These are phyloP conservation scores for Polymixis flavicincta DNA, from an alignment of 2,888 invertebrate species.

Conservation along the genomic window DNA sequence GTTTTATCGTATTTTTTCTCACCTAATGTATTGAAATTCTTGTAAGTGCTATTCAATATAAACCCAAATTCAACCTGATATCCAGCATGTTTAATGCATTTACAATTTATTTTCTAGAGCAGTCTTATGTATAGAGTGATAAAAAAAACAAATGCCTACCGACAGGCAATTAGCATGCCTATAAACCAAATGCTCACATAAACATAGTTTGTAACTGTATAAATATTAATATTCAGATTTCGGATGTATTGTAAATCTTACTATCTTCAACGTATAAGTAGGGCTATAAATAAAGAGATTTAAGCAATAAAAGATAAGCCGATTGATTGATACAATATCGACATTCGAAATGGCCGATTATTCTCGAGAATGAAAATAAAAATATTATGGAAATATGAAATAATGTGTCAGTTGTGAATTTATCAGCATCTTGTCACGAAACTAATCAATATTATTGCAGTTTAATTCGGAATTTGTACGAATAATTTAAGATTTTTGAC, in stretches of 20 bases:
- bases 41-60: not conserved
- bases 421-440: constrained; percentile 36
- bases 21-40: not conserved
- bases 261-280: constrained; percentile 46
- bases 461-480: constrained; percentile 32
- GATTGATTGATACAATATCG: constrained; percentile 60
- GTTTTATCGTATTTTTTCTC: not conserved
- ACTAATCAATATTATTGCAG: constrained; percentile 50
- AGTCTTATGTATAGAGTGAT: not conserved
- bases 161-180: constrained; percentile 38
- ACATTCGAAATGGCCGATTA: constrained; percentile 53
- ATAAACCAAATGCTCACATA: constrained; percentile 32
- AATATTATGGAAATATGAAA: constrained; percentile 57
- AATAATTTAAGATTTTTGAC: constrained; percentile 45
- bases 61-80: no score
- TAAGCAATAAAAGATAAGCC: constrained; percentile 60
- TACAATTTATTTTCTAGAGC: constrained; percentile 3
- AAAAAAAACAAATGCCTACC: constrained; percentile 16
- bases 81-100: not conserved
- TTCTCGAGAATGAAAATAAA: constrained; percentile 44
- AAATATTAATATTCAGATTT: constrained; percentile 48
- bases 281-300: constrained; percentile 59
- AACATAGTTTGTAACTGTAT: constrained; percentile 42
- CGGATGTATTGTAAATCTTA: constrained; percentile 52
- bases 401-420: constrained; percentile 40